Conservation (phyloP, 2,113 vertebrate species). For the Festucalex cinctus region DNA sequence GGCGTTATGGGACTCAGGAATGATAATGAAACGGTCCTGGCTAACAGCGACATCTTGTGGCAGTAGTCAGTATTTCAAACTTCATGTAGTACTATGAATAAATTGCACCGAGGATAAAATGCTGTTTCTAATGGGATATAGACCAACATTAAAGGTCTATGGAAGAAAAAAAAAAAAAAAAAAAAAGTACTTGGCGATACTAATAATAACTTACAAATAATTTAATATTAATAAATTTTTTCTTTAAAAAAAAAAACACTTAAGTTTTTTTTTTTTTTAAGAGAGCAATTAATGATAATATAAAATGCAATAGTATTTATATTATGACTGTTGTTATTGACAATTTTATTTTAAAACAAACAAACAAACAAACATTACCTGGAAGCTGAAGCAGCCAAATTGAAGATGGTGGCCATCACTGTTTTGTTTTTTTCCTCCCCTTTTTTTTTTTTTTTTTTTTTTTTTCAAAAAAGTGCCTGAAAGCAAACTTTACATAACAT, state of each 20-base stretch:
- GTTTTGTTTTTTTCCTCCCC: not conserved
- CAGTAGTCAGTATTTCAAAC: not conserved
- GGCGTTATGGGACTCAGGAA: too few species aligned
- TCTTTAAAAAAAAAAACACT: too few species aligned
- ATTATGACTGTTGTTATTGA: not conserved
- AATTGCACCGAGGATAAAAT: too few species aligned
- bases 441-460: too few species aligned
- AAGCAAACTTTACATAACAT: not conserved
- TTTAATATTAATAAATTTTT: too few species aligned
- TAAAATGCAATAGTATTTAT: not conserved
- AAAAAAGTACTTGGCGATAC: too few species aligned
- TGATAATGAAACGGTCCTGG: not conserved
- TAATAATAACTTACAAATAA: too few species aligned
- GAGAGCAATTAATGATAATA: not conserved
- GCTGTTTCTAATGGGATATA: too few species aligned
- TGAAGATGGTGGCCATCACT: not conserved
- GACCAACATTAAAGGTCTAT: too few species aligned
- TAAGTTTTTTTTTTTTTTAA: too few species aligned
- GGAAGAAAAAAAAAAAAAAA: too few species aligned
- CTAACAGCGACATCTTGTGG: slow-evolving; percentile 41
- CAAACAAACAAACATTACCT: not conserved
- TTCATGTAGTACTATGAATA: not conserved
- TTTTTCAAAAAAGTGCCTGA: not conserved
- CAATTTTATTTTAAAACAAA: not conserved
- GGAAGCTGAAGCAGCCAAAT: not conserved